phyloP scores from a whole-genome alignment of 2,797 vertebrate genomes.

The Lepilemur ruficaudatus region DNA sequence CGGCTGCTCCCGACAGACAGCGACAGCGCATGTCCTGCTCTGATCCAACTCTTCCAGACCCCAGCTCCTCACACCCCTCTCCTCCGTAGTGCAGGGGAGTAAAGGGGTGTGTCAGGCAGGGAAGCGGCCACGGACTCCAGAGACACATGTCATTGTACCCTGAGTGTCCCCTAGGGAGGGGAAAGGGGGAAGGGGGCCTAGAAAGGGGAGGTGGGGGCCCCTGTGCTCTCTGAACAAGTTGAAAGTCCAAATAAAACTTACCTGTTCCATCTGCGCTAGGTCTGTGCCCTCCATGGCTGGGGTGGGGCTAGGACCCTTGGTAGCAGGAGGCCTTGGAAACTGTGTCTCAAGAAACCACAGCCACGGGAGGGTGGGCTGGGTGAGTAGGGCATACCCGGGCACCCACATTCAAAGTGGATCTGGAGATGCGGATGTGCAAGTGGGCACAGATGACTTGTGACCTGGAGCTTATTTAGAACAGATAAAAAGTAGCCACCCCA shows the following conservation, averaged over 20 bases:
- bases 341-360: background rate
- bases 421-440: background rate
- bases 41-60: conserved; percentile 73
- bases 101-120: background rate
- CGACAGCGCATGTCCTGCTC: conserved; percentile 54
- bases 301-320: background rate
- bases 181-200: conserved; percentile 41
- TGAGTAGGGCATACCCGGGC: background rate
- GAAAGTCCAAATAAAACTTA: conserved; percentile 76
- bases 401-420: background rate
- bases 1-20: background rate
- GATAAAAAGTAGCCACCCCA: background rate
- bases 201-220: conserved; percentile 23
- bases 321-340: background rate
- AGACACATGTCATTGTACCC: conserved; percentile 50
- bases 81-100: background rate
- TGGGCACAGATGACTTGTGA: background rate
- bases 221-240: conserved; percentile 65
- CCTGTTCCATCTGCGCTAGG: conserved; percentile 66
- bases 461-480: background rate
- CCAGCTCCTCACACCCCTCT: background rate
- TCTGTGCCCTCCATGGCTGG: background rate
- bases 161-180: conserved; percentile 39
- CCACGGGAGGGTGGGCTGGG: background rate
- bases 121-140: conserved; percentile 55